These are phyloP conservation scores for Sericinus montela DNA, from an alignment of 2,888 invertebrate species.

Conservation along the genomic window DNA sequence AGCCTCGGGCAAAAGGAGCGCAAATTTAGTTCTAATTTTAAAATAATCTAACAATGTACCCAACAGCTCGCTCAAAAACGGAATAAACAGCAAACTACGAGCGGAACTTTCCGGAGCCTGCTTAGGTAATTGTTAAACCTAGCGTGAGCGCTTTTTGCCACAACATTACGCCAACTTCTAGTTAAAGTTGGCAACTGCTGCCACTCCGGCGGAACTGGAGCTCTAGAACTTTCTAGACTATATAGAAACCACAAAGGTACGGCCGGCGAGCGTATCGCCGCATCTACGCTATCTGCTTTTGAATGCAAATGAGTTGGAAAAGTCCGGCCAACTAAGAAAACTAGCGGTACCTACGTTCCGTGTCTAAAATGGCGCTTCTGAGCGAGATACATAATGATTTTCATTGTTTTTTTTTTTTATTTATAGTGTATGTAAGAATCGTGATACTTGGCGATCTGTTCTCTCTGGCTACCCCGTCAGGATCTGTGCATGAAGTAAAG, in stretches of 20 bases:
- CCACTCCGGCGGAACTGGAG: slow-evolving; percentile 49
- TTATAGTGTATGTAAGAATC: too few relatives aligned
- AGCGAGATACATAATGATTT: not conserved
- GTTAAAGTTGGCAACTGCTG: slow-evolving; percentile 65
- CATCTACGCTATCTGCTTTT: slow-evolving; percentile 77
- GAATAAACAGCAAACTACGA: slow-evolving; percentile 49
- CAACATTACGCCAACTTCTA: slow-evolving; percentile 70
- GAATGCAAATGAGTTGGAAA: slow-evolving; percentile 79
- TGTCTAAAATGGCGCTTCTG: slow-evolving; percentile 41
- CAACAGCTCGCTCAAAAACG: slow-evolving; percentile 37
- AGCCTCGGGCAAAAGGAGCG: slow-evolving; percentile 7
- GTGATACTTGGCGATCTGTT: too few relatives aligned
- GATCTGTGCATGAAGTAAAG: too few relatives aligned
- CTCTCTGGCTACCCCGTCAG: too few relatives aligned
- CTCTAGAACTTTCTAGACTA: slow-evolving; percentile 62
- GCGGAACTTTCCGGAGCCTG: slow-evolving; percentile 56
- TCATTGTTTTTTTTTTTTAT: too few relatives aligned
- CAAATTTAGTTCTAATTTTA: slow-evolving; percentile 20
- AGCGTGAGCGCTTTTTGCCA: slow-evolving; percentile 73
- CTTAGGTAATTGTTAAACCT: slow-evolving; percentile 78
- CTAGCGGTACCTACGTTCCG: slow-evolving; percentile 32
- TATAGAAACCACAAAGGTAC: slow-evolving; percentile 72
- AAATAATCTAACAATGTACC: slow-evolving; percentile 26
- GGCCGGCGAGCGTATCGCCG: slow-evolving; percentile 52
- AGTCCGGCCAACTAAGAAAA: slow-evolving; percentile 72